Evolutionary conservation across 53 echinoderm and acorn worm species (phyloP), one percentile per base, ranked within the genome.

Genomic region (Luidia sarsii): DNA sequence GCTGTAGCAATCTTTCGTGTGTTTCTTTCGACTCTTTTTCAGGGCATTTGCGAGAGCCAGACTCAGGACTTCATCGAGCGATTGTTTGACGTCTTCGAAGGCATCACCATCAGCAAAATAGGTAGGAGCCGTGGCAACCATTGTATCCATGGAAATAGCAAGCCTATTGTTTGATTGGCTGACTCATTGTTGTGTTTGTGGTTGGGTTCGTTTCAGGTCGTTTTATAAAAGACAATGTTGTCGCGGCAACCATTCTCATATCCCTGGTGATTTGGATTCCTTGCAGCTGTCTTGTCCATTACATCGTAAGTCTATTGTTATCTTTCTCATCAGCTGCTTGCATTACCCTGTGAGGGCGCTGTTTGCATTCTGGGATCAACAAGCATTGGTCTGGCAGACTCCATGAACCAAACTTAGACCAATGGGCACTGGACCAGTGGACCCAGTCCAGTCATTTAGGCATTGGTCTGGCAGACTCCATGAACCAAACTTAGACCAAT

Each of bases 11-110:
- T n/a, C n/a, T n/a, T n/a, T n/a, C n/a, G n/a, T n/a, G n/a, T n/a
- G n/a, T n/a, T n/a, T n/a, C n/a, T n/a, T n/a, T n/a, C n/a, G n/a
- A n/a, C n/a, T 22, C 15, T 71, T 7, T 41, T 75, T 8, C 61
- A 95, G 95, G 95, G 95, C 8, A 33, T 60, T 28, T 95, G 95
- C 83, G 92, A 85, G 57, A 65, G 65, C 33, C 90, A 84, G 60
- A 88, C 90, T 13, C 95, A 95, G 75, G 95, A 95, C 64, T 64
- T 92, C 0, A 92, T 95, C 29, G 90, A 88, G 33, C 85, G 95
- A 80, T 87, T 95, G 57, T 95, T 90, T 57, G 95, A 95, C 54
- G 90, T 95, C 28, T 92, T 95, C 85, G 95, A 95, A 79, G 90
- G 87, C 23, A 92, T 92, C 41, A 93, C 87, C 52, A 95, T 95